A percentile compares a stretch with the other conserved stretches of the same genome.
Conservation (phyloP, 2,797 vertebrate genomes). For the Potorous gilbertii region DNA sequence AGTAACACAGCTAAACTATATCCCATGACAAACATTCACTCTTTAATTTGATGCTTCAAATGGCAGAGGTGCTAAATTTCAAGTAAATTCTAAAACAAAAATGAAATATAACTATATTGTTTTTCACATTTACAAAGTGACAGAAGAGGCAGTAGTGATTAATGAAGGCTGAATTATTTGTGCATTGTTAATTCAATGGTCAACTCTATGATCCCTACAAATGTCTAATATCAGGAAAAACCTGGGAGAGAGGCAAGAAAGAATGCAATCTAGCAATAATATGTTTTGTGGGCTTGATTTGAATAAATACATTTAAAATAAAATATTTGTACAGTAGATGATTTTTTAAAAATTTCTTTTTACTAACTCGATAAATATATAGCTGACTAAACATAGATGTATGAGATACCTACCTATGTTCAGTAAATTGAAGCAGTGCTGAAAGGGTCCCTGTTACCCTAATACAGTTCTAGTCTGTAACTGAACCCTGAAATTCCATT, state of each 20-base stretch:
- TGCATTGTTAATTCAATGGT: not conserved
- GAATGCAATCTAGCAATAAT: not conserved
- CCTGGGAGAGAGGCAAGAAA: not conserved
- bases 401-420: not conserved
- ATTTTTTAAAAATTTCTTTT: not conserved
- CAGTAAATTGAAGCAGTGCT: not conserved
- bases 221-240: not conserved
- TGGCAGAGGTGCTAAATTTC: not conserved
- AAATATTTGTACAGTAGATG: not conserved
- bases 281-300: not conserved
- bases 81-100: not conserved
- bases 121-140: not conserved
- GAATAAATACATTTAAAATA: not conserved
- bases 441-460: not conserved
- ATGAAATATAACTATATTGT: not conserved
- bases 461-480: not conserved
- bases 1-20: not conserved
- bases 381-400: not conserved
- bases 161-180: not conserved
- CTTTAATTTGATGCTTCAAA: constrained; percentile 45
- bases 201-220: not conserved
- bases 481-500: not conserved
- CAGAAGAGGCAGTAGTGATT: not conserved
- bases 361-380: not conserved
- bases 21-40: not conserved